A percentile compares a stretch with the other conserved stretches of the same genome.
Conservation (phyloP, 2,797 vertebrate species). For the Anas georgica region DNA sequence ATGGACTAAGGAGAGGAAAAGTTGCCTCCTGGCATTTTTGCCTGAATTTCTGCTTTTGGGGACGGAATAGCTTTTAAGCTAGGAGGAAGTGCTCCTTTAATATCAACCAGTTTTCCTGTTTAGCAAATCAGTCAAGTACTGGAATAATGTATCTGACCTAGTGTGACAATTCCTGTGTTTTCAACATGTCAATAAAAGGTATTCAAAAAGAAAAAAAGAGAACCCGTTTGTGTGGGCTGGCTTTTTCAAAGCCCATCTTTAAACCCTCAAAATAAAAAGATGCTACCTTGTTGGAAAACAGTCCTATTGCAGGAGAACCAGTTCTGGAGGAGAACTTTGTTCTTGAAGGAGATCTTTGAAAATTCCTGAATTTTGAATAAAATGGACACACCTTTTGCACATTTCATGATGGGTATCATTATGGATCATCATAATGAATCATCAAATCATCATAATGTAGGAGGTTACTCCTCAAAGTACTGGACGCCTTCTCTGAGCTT, state of each 20-base stretch:
- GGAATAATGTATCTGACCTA: neutral
- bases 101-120: neutral
- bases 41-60: neutral
- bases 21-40: neutral
- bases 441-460: neutral
- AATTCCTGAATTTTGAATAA: neutral
- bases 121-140: neutral
- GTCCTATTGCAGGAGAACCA: neutral
- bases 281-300: neutral
- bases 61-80: neutral
- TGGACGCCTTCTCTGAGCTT: neutral
- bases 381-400: neutral
- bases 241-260: neutral
- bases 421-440: too few species aligned
- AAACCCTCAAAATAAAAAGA: neutral
- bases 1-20: neutral
- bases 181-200: neutral
- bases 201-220: neutral
- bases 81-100: neutral
- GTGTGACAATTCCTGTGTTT: neutral
- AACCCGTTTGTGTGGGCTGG: neutral
- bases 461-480: neutral
- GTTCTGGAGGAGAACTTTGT: too few species aligned
- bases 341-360: neutral
- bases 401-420: neutral